phyloP scores from a whole-genome alignment of 1,140 invertebrate species.

The Caerostris extrusa region DNA sequence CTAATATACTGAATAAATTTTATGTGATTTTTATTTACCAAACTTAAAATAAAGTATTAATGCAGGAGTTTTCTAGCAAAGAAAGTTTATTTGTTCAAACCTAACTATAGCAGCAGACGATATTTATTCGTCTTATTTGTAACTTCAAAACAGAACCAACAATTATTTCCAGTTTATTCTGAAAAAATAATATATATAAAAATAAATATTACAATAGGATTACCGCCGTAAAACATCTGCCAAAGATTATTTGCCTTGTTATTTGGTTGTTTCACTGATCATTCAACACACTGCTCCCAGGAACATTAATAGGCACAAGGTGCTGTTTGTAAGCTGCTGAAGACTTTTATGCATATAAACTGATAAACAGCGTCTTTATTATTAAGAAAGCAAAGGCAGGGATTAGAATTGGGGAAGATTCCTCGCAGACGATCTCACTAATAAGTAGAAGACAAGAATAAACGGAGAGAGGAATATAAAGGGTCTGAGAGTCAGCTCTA shows the following conservation, averaged over 20 bases:
- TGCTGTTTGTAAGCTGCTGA: slow-evolving; percentile 4
- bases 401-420: not conserved
- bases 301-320: slow-evolving; percentile 53
- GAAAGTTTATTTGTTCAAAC: too few relatives aligned
- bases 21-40: too few relatives aligned
- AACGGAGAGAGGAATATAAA: not conserved
- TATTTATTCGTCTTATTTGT: not conserved
- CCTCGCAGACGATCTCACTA: not conserved
- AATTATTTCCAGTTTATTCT: too few relatives aligned
- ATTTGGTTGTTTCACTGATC: not conserved
- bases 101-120: not conserved
- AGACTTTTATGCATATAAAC: slow-evolving; percentile 24
- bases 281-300: not conserved
- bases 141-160: not conserved
- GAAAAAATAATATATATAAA: too few relatives aligned
- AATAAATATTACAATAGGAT: not conserved
- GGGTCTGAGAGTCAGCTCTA: not conserved
- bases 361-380: slow-evolving; percentile 57
- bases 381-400: slow-evolving; percentile 7
- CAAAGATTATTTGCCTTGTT: too few relatives aligned
- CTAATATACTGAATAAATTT: too few relatives aligned
- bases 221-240: not conserved
- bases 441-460: not conserved
- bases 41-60: too few relatives aligned
- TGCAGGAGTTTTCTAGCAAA: too few relatives aligned